Evolutionary conservation across 2,888 invertebrate genomes (phyloP).

Genomic region (Quadroppia sp.): DNA sequence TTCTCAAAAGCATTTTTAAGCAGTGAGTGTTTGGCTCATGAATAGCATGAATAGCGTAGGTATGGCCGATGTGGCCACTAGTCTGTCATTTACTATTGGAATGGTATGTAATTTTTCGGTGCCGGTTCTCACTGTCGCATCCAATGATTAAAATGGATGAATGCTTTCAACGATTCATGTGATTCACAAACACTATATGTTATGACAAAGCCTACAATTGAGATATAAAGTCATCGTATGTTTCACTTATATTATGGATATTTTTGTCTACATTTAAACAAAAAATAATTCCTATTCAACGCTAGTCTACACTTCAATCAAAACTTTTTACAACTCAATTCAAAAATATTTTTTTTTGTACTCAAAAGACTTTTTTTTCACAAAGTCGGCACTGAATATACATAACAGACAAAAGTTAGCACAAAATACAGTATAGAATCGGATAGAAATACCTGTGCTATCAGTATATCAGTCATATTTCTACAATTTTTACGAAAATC

Average conservation of each 20-base stretch:
- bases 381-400: constrained; percentile 30
- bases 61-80: constrained; percentile 17
- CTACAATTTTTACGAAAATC: no score
- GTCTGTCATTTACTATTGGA: constrained; percentile 30
- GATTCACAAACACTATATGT: constrained; percentile 1
- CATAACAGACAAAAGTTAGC: constrained; percentile 5
- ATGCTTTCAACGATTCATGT: constrained; percentile 29
- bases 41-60: neutral
- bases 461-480: no score
- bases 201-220: constrained; percentile 33
- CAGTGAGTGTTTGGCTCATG: neutral
- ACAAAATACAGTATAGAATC: neutral
- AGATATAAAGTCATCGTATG: constrained; percentile 32
- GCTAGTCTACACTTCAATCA: constrained; percentile 25
- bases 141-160: constrained; percentile 36
- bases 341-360: constrained; percentile 26
- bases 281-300: constrained; percentile 34
- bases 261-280: constrained; percentile 26
- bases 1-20: neutral
- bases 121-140: constrained; percentile 34
- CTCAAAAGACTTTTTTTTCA: constrained; percentile 30
- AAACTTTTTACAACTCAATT: constrained; percentile 35
- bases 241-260: constrained; percentile 21
- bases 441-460: neutral
- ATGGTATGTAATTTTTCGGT: constrained; percentile 27